phyloP scores from a whole-genome alignment of 2,797 vertebrate genomes.

The Rousettus madagascariensis region DNA sequence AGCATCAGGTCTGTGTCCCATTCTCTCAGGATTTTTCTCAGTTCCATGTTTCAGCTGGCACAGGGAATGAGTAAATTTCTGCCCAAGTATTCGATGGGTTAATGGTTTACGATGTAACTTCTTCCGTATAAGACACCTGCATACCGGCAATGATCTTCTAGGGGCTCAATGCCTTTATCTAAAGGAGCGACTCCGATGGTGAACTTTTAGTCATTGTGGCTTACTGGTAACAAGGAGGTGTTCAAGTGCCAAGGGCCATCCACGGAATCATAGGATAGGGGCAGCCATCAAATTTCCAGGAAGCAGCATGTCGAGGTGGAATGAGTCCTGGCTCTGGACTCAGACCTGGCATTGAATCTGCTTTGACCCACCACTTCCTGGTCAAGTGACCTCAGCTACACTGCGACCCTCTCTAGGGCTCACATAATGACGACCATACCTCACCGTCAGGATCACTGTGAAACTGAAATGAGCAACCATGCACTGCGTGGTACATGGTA shows the following conservation, averaged over 20 bases:
- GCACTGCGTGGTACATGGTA: accelerated
- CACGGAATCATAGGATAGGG: background rate
- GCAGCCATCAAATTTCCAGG: background rate
- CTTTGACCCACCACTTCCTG: background rate
- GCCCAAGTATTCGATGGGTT: background rate
- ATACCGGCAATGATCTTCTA: background rate
- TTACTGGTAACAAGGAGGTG: background rate
- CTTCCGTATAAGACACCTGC: background rate
- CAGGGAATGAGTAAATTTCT: background rate
- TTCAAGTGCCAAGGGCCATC: background rate
- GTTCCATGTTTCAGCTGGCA: background rate
- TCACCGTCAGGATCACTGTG: no score
- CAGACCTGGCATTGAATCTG: background rate
- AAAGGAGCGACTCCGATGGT: background rate
- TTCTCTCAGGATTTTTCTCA: background rate
- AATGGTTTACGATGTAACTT: background rate
- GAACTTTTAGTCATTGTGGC: no score
- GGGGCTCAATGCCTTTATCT: background rate
- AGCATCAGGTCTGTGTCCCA: background rate
- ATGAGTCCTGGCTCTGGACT: background rate
- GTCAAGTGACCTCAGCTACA: background rate
- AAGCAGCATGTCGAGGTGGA: background rate
- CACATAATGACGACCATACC: no score
- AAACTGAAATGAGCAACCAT: background rate
- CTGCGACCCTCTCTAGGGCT: background rate